Evolutionary conservation across 2,113 vertebrate genomes (phyloP), one percentile per base, ranked within the genome.

Genomic region (Coreoperca whiteheadi): DNA sequence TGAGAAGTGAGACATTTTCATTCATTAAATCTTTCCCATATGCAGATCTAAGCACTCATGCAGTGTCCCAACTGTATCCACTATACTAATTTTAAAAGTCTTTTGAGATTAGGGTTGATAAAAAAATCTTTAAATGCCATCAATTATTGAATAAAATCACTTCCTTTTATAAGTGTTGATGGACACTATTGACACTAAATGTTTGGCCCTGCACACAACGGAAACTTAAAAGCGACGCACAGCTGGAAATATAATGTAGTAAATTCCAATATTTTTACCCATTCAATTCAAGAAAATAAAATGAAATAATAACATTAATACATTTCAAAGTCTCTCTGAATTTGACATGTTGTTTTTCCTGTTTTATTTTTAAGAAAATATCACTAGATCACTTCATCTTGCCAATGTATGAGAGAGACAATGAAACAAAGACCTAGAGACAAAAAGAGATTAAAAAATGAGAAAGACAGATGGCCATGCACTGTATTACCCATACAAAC

Each of bases 391-490:
- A 15, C 41, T 60, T 74, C 25, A 41, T 68, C 46, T 18, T 39
- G 23, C 18, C 21, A 39, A 12, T 54, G n/a, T 43, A 32, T 68
- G 6, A 37, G 8, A 39, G 12, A 28, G n/a, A 82, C 37, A 82
- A 79, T 68, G 37, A 82, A 11, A 81, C 77, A 78, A 74, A 80
- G 67, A 46, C 4, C 2, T 4, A 8, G 59, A 37, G 5, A 63
- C n/a, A 72, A 60, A 77, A 50, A 74, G 9, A 59, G 14, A 61
- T 70, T 54, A 46, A 30, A 46, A n/a, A 53, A 16, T 72, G n/a
- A 37, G 56, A 68, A n/a, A 64, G 60, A 82, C 87, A 92, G 82
- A 88, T 89, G 84, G 82, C 3, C 32, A 2, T 76, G 63, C 69
- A 83, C 77, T 64, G 74, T 82, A 78, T 79, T 85, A 78, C 77